Evolutionary conservation across 2,888 invertebrate genomes (phyloP), one percentile per base, ranked within the genome.

Genomic region (Cordilura impudica): DNA sequence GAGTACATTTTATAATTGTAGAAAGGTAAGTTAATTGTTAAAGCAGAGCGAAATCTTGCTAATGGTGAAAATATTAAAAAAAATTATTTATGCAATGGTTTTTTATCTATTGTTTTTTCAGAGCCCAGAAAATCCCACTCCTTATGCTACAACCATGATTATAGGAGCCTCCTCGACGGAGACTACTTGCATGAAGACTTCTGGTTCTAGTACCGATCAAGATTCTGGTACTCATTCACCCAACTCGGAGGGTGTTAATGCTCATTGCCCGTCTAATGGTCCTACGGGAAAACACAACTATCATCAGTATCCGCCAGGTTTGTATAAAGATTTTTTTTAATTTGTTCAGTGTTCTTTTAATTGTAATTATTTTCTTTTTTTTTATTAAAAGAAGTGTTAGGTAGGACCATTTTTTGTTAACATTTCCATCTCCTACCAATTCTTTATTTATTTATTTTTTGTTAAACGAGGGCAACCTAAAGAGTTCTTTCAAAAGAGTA

Each of bases 71-170:
- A 14, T 45, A 29, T 19, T 35, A 12, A 10, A 10, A 4, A n/a
- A 39, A 39, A 39, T n/a, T 39, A 26, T 19, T 39, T 12, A 61
- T 60, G 14, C 43, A 7, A 26, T 45, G n/a, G n/a, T 31, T 23
- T 63, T 10, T 53, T 61, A 21, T 29, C 51, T 19, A 12, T 31
- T 6, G 31, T 1, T 0, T 65, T 31, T 10, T 16, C 21, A 90
- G 89, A 92, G 92, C 70, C 91, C 92, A 8, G 93, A 92, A 82
- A 92, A 93, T 87, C 93, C 94, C 0, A 93, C 93, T 2, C 95
- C 94, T 0, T 95, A 94, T 88, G 95, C 95, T 14, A 95, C 94
- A 0, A 94, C 95, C 10, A 94, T 94, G 89, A 90, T 94, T 43
- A 91, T 94, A 81, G 90, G 90, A 39, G 87, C 88, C 51, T 88